phyloP scores from a whole-genome alignment of 2,797 vertebrate species.

The Oreortyx pictus region DNA sequence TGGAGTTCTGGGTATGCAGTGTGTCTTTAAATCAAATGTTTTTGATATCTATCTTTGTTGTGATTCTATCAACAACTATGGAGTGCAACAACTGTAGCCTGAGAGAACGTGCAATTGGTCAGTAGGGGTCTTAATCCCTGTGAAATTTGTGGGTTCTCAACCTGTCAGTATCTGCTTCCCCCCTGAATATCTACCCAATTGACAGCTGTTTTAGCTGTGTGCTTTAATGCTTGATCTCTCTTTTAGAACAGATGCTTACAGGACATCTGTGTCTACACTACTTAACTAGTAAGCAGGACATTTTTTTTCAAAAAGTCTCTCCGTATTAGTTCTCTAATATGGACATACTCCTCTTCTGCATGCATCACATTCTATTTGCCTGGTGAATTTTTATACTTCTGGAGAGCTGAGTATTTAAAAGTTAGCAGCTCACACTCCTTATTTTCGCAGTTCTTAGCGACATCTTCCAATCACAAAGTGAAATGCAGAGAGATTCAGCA shows the following conservation, averaged over 20 bases:
- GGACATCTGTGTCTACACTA: background rate
- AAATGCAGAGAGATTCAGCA: background rate
- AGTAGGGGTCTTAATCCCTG: background rate
- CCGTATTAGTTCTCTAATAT: background rate
- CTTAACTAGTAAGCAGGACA: background rate
- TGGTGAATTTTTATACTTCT: background rate
- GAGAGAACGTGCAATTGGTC: accelerated
- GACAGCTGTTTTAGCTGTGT: background rate
- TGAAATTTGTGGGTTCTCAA: background rate
- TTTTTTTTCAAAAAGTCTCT: background rate
- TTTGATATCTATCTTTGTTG: background rate
- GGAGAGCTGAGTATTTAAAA: background rate
- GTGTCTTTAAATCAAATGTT: background rate
- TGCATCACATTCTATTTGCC: background rate
- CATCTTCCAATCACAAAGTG: background rate
- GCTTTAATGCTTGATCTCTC: background rate
- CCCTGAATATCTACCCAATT: background rate
- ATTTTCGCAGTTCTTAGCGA: background rate
- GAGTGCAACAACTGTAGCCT: background rate
- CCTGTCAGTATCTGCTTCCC: background rate
- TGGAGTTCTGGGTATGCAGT: background rate
- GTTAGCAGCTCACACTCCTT: background rate
- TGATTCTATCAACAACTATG: background rate
- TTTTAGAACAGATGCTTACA: background rate
- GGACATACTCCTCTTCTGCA: background rate